Conservation (phyloP, 2,888 invertebrate genomes). For the Drosophila parthenogenetica region DNA sequence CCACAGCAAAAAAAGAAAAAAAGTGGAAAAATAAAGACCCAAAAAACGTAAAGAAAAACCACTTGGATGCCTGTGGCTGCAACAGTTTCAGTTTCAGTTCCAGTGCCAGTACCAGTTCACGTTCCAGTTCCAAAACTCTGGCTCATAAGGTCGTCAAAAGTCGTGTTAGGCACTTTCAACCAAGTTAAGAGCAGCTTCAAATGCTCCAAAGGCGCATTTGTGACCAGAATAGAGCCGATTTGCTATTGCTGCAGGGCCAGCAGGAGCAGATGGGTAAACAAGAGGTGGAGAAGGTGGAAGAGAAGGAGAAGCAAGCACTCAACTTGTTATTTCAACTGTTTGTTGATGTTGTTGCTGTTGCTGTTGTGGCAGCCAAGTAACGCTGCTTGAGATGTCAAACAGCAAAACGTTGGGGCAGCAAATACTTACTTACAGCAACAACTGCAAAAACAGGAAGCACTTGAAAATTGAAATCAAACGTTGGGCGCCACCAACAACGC, state of each 20-base stretch:
- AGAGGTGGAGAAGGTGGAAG: neutral
- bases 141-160: constrained; percentile 34
- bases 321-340: constrained; percentile 74
- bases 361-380: constrained; percentile 60
- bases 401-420: constrained; percentile 50
- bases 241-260: constrained; percentile 38
- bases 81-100: constrained; percentile 7
- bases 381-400: constrained; percentile 78
- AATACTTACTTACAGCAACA: constrained; percentile 36
- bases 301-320: constrained; percentile 35
- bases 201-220: constrained; percentile 56
- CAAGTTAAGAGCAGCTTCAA: constrained; percentile 66
- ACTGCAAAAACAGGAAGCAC: constrained; percentile 69
- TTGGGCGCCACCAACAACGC: constrained; percentile 69
- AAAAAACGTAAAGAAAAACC: constrained; percentile 38
- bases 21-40: constrained; percentile 24
- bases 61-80: constrained; percentile 52
- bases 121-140: neutral
- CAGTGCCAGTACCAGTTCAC: neutral
- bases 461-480: constrained; percentile 78
- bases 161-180: constrained; percentile 47
- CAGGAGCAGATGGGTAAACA: neutral
- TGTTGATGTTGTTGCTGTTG: constrained; percentile 39
- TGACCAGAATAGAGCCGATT: constrained; percentile 68
- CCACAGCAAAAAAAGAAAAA: neutral